phyloP scores from a whole-genome alignment of 1,140 invertebrate genomes.

The Rhagoletis zephyria region DNA sequence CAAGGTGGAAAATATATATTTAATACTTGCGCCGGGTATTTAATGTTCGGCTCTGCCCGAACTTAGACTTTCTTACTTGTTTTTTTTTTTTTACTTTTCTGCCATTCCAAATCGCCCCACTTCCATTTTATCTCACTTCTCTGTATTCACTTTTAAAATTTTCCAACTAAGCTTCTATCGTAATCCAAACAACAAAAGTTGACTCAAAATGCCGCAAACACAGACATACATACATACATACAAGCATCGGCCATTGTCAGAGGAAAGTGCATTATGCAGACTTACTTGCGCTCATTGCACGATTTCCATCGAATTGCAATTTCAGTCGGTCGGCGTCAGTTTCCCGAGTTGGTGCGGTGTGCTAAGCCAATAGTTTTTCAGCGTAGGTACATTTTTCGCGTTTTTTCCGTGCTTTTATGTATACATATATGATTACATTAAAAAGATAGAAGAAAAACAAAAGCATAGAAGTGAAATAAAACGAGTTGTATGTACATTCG shows the following conservation, averaged over 20 bases:
- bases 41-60: no score
- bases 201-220: neutral
- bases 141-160: neutral
- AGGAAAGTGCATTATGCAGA: slow-evolving; percentile 27
- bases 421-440: neutral
- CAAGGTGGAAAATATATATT: no score
- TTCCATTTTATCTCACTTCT: no score
- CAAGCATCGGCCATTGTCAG: neutral
- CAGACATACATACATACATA: neutral
- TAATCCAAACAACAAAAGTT: neutral
- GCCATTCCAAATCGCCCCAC: no score
- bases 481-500: neutral
- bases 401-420: neutral
- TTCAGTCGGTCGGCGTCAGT: slow-evolving; percentile 43
- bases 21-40: no score
- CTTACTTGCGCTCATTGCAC: slow-evolving; percentile 11
- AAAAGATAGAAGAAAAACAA: neutral
- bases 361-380: slow-evolving; percentile 1
- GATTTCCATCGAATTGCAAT: neutral
- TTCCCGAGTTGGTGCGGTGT: slow-evolving; percentile 30
- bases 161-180: neutral
- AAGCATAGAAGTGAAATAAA: neutral
- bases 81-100: no score
- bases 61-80: no score
- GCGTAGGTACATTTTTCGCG: neutral